A percentile compares a stretch with the other conserved stretches of the same genome.
Evolutionary conservation across 2,113 vertebrate species (phyloP).

Genomic region (Sphyrna mokarran): DNA sequence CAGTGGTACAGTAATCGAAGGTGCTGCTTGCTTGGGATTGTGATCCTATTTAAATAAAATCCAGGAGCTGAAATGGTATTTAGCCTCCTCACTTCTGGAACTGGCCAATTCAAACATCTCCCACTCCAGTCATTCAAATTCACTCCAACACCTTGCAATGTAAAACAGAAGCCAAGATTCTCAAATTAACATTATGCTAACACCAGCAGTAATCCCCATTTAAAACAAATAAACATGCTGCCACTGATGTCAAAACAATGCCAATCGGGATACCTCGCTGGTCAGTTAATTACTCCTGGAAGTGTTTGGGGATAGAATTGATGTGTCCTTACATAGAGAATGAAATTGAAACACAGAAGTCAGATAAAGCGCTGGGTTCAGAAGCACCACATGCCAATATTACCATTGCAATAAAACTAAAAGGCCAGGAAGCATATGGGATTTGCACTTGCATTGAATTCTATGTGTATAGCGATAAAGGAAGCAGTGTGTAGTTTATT

Average conservation of each 20-base stretch:
- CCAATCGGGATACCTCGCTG: not conserved
- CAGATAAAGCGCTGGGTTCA: not conserved
- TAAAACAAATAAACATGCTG: slow-evolving; percentile 26
- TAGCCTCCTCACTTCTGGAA: not conserved
- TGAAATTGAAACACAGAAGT: not conserved
- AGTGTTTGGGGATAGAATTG: not conserved
- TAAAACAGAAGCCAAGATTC: slow-evolving; percentile 1
- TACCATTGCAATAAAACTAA: not conserved
- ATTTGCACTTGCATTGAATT: slow-evolving; percentile 17
- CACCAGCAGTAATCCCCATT: not conserved
- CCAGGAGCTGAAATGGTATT: not conserved
- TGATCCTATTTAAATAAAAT: not conserved
- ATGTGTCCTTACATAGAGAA: not conserved
- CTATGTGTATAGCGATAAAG: slow-evolving; percentile 16
- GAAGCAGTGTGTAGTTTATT: slow-evolving; percentile 20
- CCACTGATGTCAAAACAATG: not conserved
- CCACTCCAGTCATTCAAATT: not conserved
- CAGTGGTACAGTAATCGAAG: not conserved
- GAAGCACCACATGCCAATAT: not conserved
- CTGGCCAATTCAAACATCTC: not conserved
- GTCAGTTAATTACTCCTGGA: not conserved
- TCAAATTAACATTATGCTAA: not conserved
- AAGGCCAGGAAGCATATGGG: slow-evolving; percentile 10
- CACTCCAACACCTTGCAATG: not conserved
- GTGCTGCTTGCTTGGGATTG: not conserved